Evolutionary conservation across 2,888 invertebrate genomes (phyloP).

Genomic region (Cephus runcator): DNA sequence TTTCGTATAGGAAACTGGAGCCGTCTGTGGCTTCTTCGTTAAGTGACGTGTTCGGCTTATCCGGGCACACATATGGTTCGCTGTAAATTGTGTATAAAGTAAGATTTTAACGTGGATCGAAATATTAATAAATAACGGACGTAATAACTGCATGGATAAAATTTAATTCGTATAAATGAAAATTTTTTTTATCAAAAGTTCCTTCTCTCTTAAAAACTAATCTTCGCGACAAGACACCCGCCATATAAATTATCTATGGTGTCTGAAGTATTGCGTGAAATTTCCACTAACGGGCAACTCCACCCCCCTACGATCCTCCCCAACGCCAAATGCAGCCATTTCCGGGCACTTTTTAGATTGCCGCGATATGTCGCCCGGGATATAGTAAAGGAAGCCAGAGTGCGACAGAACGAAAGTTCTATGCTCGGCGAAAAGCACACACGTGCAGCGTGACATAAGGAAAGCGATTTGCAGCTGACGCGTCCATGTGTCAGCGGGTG

Average conservation of each 20-base stretch:
- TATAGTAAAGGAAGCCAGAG: not conserved
- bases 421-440: not conserved
- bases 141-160: not conserved
- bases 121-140: not conserved
- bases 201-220: conserved; percentile 1
- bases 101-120: not conserved
- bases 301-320: not conserved
- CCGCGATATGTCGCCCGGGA: conserved; percentile 4
- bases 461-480: conserved; percentile 35
- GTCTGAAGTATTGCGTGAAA: not conserved
- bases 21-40: not conserved
- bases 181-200: not conserved
- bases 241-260: not conserved
- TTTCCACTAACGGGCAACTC: not conserved
- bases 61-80: not conserved
- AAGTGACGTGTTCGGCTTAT: not conserved
- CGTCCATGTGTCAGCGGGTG: conserved; percentile 25
- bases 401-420: not conserved
- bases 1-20: not conserved
- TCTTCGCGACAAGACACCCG: not conserved
- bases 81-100: not conserved
- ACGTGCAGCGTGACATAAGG: conserved; percentile 20
- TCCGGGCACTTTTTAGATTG: conserved; percentile 8
- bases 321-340: not conserved
- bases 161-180: not conserved